Evolutionary conservation across 2,888 invertebrate genomes (phyloP).

Genomic region (Dicranocentrus wangi): DNA sequence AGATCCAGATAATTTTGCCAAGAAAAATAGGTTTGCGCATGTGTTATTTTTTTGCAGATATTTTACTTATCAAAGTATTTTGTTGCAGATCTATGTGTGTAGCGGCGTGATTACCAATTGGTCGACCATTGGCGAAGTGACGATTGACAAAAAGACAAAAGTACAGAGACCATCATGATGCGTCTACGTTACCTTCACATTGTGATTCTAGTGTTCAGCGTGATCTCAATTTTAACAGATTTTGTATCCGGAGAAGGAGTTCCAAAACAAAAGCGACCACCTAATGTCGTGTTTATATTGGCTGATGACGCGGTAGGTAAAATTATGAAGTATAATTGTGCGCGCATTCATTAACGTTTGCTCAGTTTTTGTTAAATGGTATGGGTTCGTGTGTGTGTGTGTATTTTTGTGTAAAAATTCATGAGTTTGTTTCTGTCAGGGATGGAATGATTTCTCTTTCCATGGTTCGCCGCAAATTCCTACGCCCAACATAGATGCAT

Average conservation of each 20-base stretch:
- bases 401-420: not conserved
- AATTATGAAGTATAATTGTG: not conserved
- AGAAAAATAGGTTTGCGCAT: no score
- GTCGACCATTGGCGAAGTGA: not conserved
- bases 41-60: no score
- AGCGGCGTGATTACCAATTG: not conserved
- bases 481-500: slow-evolving; percentile 92
- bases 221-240: slow-evolving; percentile 52
- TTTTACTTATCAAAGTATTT: no score
- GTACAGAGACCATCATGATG: slow-evolving; percentile 22
- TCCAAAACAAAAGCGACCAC: slow-evolving; percentile 72
- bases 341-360: not conserved
- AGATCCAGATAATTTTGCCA: no score
- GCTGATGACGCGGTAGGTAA: slow-evolving; percentile 86
- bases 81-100: no score
- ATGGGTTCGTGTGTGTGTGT: not conserved
- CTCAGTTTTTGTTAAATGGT: not conserved
- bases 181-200: slow-evolving; percentile 22
- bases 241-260: slow-evolving; percentile 38
- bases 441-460: slow-evolving; percentile 95
- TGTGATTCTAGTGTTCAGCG: slow-evolving; percentile 46
- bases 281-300: slow-evolving; percentile 85
- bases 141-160: not conserved
- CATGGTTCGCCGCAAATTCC: slow-evolving; percentile 92
- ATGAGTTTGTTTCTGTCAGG: slow-evolving; percentile 77